These are phyloP conservation scores for Eurosta solidaginis DNA, from an alignment of 1,140 invertebrate genomes.

Conservation along the genomic window DNA sequence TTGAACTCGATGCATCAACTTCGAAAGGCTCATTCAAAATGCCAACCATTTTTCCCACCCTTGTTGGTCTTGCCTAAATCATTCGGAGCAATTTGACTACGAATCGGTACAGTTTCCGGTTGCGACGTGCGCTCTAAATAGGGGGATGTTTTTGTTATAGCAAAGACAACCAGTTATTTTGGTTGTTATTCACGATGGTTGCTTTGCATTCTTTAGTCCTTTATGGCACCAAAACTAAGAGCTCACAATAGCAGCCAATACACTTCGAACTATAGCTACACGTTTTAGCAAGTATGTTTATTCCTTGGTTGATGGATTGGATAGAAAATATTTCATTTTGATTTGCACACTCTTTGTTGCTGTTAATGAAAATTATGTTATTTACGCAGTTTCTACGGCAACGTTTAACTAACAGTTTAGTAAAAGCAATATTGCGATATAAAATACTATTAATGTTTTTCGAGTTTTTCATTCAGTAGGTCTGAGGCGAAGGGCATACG, in stretches of 20 bases:
- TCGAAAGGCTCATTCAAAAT: neutral
- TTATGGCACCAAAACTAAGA: neutral
- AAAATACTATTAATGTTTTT: too few species aligned
- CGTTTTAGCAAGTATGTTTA: neutral
- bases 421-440: neutral
- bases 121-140: neutral
- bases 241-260: neutral
- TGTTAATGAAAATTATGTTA: neutral
- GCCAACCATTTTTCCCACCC: neutral
- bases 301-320: neutral
- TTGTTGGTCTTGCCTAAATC: neutral
- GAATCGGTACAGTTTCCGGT: neutral
- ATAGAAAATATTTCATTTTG: neutral
- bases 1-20: too few species aligned
- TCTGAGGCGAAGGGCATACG: too few species aligned
- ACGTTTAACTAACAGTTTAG: too few species aligned
- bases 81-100: neutral
- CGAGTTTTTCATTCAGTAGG: too few species aligned
- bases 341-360: too few species aligned
- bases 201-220: neutral
- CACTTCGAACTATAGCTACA: neutral
- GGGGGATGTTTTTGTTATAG: neutral
- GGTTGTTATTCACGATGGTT: neutral
- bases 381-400: too few species aligned
- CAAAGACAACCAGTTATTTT: too few species aligned